phyloP scores from a whole-genome alignment of 1,140 invertebrate species.

The Drosophila ogumai region DNA sequence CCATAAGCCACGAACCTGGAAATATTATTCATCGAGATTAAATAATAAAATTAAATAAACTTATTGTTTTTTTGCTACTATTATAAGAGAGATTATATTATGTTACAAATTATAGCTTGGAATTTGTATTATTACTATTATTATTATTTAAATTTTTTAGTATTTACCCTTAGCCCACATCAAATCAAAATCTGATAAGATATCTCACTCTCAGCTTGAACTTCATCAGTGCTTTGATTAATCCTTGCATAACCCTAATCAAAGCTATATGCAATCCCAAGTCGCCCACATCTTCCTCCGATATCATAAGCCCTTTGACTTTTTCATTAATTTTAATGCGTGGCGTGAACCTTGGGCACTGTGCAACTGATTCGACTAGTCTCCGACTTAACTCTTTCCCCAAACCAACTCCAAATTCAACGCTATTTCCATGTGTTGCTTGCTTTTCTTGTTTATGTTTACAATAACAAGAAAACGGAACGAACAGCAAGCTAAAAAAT shows the following conservation, averaged over 20 bases:
- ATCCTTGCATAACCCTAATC: conserved; percentile 28
- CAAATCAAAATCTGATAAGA: not conserved
- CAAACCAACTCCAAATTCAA: conserved; percentile 24
- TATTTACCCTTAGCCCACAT: not conserved
- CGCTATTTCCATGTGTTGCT: conserved; percentile 48
- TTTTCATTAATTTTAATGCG: conserved; percentile 41
- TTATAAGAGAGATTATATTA: not conserved
- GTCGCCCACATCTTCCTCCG: conserved; percentile 21
- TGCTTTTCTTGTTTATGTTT: conserved; percentile 65
- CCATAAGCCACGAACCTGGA: not conserved
- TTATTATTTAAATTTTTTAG: too few species aligned
- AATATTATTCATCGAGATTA: not conserved
- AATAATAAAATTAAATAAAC: not conserved
- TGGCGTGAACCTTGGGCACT: conserved; percentile 37
- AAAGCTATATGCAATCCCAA: conserved; percentile 14
- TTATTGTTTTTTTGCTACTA: not conserved
- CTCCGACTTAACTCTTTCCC: conserved; percentile 24
- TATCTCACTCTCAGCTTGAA: conserved; percentile 6
- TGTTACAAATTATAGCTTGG: not conserved
- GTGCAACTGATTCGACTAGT: conserved; percentile 30
- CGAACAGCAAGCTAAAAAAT: conserved; percentile 12
- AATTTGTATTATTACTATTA: not conserved
- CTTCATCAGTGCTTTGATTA: conserved; percentile 21
- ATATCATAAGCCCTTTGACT: not conserved
- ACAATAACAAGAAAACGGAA: conserved; percentile 49